A percentile compares a stretch with the other conserved stretches of the same genome.
Evolutionary conservation across 2,888 invertebrate genomes (phyloP).

Genomic region (Acanthosoma haemorrhoidale): DNA sequence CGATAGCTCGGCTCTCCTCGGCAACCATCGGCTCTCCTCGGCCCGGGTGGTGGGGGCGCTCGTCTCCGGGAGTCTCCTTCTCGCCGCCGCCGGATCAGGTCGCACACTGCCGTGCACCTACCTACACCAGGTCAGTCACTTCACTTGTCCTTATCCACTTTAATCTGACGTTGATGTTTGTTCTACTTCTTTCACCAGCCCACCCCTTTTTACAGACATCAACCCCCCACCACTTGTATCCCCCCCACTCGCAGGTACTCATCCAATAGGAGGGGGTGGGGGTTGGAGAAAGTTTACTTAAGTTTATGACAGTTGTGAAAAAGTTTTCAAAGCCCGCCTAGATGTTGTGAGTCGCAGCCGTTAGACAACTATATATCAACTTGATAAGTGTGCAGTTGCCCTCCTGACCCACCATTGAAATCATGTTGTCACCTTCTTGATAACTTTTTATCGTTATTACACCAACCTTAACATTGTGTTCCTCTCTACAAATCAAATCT

Average conservation of each 20-base stretch:
- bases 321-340: constrained; percentile 24
- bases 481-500: no score
- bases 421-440: constrained; percentile 6
- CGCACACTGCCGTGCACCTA: not conserved
- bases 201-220: not conserved
- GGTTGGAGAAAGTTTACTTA: constrained; percentile 31
- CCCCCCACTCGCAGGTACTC: no score
- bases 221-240: constrained; percentile 21
- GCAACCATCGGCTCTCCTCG: not conserved
- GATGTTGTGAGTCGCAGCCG: no score
- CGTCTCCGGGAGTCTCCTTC: constrained; percentile 12
- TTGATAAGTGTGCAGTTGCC: not conserved
- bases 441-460: no score
- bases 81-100: constrained; percentile 1
- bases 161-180: not conserved
- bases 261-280: not conserved
- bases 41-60: constrained; percentile 9
- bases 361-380: no score
- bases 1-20: constrained; percentile 23
- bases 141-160: not conserved
- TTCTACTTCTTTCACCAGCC: not conserved
- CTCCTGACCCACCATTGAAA: constrained; percentile 17
- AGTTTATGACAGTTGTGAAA: constrained; percentile 36
- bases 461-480: no score
- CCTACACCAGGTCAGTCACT: not conserved